phyloP scores from a whole-genome alignment of 1,140 invertebrate genomes.

The Lerema accius region DNA sequence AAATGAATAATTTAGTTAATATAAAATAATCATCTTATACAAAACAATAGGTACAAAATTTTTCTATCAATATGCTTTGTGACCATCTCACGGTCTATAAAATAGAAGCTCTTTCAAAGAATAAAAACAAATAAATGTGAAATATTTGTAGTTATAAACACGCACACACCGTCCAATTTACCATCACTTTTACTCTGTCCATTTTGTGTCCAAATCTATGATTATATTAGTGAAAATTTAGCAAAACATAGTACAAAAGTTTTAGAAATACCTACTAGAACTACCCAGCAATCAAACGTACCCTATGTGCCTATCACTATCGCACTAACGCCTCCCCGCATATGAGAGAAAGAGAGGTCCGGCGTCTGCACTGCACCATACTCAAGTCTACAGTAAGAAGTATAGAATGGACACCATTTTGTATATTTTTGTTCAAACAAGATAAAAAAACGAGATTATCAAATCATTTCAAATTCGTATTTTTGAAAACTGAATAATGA shows the following conservation, averaged over 20 bases:
- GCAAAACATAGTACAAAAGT: constrained; percentile 83
- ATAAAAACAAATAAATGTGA: constrained; percentile 48
- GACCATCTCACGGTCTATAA: constrained; percentile 61
- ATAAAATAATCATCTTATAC: constrained; percentile 77
- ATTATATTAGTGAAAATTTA: constrained; percentile 79
- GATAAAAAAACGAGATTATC: constrained; percentile 24
- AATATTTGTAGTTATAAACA: constrained; percentile 38
- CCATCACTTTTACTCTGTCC: constrained; percentile 47
- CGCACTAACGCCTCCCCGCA: constrained; percentile 50
- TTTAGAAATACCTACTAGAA: constrained; percentile 79
- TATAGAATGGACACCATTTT: constrained; percentile 68
- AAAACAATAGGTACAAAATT: constrained; percentile 77
- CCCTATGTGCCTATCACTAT: constrained; percentile 68
- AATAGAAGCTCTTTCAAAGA: constrained; percentile 73
- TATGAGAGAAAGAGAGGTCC: constrained; percentile 58
- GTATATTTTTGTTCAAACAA: constrained; percentile 36
- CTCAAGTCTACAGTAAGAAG: constrained; percentile 65
- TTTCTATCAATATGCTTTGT: constrained; percentile 55
- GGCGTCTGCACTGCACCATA: constrained; percentile 60
- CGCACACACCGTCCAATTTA: constrained; percentile 42
- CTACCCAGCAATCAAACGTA: constrained; percentile 76
- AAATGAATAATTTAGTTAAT: constrained; percentile 77
- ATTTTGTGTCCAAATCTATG: constrained; percentile 76
- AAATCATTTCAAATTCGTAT: constrained; percentile 34
- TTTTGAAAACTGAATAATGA: constrained; percentile 13